Conservation (phyloP, 2,797 vertebrate genomes). For the Nyctibius grandis region DNA sequence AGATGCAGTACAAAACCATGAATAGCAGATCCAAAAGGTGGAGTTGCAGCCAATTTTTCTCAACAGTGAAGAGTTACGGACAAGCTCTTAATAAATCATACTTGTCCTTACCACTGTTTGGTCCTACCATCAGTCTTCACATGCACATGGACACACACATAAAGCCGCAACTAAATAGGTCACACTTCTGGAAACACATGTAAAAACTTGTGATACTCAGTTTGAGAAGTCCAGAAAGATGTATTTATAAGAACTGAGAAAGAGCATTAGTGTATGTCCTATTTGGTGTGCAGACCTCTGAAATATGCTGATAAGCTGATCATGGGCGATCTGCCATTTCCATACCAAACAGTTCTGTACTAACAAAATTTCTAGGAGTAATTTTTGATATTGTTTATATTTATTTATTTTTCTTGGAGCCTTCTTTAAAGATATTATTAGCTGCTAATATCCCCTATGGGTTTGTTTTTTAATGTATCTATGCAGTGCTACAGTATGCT, state of each 20-base stretch:
- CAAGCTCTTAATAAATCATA: neutral
- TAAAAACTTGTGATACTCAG: rapidly evolving
- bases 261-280: neutral
- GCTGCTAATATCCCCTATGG: constrained; percentile 75
- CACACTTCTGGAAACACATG: neutral
- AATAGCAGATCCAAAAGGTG: neutral
- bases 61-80: neutral
- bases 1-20: neutral
- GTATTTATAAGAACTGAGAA: neutral
- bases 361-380: constrained; percentile 36
- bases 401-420: constrained; percentile 73
- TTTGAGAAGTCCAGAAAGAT: neutral
- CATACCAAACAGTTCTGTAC: neutral
- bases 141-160: too few species aligned
- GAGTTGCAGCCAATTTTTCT: neutral
- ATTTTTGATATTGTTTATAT: constrained; percentile 56
- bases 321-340: neutral
- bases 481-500: constrained; percentile 68
- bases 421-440: constrained; percentile 73
- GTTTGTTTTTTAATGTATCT: constrained; percentile 77
- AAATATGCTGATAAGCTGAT: neutral
- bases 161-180: neutral
- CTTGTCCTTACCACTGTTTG: neutral
- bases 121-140: neutral
- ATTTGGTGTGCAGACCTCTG: neutral